Percentiles rank a stretch among this genome's conserved stretches.
phyloP scores from a whole-genome alignment of 1,140 invertebrate species.

The Harlomillsia oculata region DNA sequence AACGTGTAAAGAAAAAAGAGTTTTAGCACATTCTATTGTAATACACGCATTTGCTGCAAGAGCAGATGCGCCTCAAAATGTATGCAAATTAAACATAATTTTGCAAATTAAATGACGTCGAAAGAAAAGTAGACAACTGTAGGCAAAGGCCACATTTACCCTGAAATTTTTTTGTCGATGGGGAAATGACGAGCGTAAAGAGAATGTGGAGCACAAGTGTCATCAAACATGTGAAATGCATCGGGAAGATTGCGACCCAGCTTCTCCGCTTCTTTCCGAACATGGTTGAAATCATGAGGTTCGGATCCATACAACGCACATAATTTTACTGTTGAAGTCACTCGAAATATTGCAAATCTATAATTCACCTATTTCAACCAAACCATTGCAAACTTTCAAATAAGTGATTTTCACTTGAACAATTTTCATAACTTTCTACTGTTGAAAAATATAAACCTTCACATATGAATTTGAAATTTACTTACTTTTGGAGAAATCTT shows the following conservation, averaged over 20 bases:
- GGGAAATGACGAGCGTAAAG: constrained; percentile 11
- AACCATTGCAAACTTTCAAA: neutral
- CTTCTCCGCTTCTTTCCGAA: constrained; percentile 60
- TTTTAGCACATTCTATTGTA: too few species aligned
- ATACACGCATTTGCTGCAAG: neutral
- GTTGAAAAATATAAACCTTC: neutral
- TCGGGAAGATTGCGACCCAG: constrained; percentile 63
- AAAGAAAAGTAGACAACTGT: too few species aligned
- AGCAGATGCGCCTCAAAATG: neutral
- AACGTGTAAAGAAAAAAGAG: neutral
- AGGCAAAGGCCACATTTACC: too few species aligned
- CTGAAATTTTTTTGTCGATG: constrained; percentile 15
- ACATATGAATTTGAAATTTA: neutral
- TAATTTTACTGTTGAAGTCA: constrained; percentile 60
- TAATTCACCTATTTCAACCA: constrained; percentile 58
- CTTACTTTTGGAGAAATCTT: constrained; percentile 65
- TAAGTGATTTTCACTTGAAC: neutral
- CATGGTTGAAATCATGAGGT: constrained; percentile 57
- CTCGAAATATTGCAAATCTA: constrained; percentile 61
- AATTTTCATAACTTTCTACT: neutral
- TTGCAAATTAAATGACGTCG: too few species aligned
- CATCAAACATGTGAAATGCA: constrained; percentile 41
- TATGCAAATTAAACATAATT: neutral
- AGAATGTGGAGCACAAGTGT: constrained; percentile 20
- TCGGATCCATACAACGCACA: constrained; percentile 66